Percentiles rank a stretch among this genome's conserved stretches.
These are phyloP conservation scores for Scartelaos histophorus DNA, from an alignment of 2,113 vertebrate species.

Conservation along the genomic window DNA sequence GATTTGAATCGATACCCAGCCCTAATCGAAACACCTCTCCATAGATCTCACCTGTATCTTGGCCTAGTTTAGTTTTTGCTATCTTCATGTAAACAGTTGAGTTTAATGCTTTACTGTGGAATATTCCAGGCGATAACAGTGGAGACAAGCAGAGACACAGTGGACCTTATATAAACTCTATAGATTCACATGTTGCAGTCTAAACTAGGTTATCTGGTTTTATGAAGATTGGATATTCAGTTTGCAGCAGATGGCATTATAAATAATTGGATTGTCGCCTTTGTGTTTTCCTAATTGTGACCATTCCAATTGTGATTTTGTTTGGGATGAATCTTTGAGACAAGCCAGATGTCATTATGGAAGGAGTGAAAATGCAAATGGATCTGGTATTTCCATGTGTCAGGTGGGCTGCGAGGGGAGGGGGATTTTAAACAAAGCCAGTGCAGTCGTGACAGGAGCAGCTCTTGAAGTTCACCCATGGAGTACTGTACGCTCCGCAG, in stretches of 20 bases:
- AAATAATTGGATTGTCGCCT: background rate
- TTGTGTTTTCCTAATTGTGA: background rate
- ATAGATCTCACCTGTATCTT: too few relatives aligned
- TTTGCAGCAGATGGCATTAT: background rate
- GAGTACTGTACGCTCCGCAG: slow-evolving; percentile 55
- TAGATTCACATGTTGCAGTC: too few relatives aligned
- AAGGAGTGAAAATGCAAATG: slow-evolving; percentile 71
- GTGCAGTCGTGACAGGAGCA: slow-evolving; percentile 37
- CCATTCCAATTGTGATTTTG: background rate
- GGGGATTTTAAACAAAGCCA: slow-evolving; percentile 56
- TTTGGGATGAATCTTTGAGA: background rate
- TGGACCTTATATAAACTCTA: too few relatives aligned
- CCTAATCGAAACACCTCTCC: too few relatives aligned
- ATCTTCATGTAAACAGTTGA: too few relatives aligned
- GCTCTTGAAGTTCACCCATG: slow-evolving; percentile 48
- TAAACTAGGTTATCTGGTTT: too few relatives aligned
- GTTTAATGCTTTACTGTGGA: too few relatives aligned
- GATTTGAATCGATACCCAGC: too few relatives aligned
- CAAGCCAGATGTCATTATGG: slow-evolving; percentile 60
- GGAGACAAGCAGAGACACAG: too few relatives aligned
- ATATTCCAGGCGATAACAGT: too few relatives aligned
- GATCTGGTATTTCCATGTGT: slow-evolving; percentile 56
- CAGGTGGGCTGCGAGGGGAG: slow-evolving; percentile 48
- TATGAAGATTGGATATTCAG: background rate
- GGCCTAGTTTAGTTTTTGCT: too few relatives aligned